Percentiles rank a stretch among this genome's conserved stretches.
Conservation (phyloP, 92 coral and sea anemone species). For the Montipora capitata region DNA sequence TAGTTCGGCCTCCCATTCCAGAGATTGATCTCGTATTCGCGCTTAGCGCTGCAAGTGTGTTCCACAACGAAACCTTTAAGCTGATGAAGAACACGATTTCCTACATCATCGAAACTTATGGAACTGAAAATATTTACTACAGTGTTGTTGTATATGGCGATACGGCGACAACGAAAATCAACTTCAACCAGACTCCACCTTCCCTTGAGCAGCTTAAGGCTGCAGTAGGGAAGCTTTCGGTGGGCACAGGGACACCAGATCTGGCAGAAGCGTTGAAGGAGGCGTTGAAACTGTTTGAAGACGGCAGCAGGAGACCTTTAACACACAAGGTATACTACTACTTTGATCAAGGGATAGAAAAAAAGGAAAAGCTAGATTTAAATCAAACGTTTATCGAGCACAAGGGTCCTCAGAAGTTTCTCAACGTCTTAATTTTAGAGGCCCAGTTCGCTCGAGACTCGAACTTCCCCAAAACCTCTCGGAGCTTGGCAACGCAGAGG, state of each 20-base stretch:
- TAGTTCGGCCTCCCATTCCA: slow-evolving; percentile 49
- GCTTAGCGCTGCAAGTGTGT: slow-evolving; percentile 75
- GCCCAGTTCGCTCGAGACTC: no score
- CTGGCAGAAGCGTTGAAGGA: slow-evolving; percentile 78
- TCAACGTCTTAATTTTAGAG: no score
- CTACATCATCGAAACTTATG: slow-evolving; percentile 77
- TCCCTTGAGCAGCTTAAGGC: slow-evolving; percentile 62
- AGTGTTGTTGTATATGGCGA: slow-evolving; percentile 78
- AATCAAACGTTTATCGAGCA: no score
- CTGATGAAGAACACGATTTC: slow-evolving; percentile 84
- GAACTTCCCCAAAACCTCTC: no score
- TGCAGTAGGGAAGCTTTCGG: slow-evolving; percentile 63
- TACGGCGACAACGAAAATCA: slow-evolving; percentile 54
- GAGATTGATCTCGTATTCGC: slow-evolving; percentile 81
- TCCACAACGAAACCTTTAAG: slow-evolving; percentile 59
- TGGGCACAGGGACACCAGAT: slow-evolving; percentile 67
- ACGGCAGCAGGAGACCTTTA: slow-evolving; percentile 60
- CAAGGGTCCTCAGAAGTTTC: no score
- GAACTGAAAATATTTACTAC: slow-evolving; percentile 77
- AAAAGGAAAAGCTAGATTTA: no score
- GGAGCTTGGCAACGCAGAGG: no score
- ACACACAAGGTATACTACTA: slow-evolving; percentile 20
- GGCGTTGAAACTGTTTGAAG: slow-evolving; percentile 72
- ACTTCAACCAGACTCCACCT: slow-evolving; percentile 68
- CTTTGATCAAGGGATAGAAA: no score